Conservation (phyloP, 2,888 invertebrate genomes). For the Trachelus tabidus region DNA sequence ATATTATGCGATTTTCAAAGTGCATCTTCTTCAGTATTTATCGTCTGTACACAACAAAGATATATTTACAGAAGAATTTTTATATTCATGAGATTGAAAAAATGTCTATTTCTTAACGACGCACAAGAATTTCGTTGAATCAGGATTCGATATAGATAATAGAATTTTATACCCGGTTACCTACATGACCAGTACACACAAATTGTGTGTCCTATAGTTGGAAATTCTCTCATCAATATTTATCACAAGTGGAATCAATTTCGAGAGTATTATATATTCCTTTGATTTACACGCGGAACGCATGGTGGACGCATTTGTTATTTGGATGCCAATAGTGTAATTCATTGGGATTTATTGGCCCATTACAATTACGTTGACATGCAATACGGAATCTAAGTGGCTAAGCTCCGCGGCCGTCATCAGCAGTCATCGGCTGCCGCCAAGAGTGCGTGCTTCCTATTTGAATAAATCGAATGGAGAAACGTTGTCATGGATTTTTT, state of each 20-base stretch:
- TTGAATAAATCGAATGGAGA: not conserved
- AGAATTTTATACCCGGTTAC: not conserved
- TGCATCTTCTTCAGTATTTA: not conserved
- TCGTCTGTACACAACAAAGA: not conserved
- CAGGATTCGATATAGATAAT: not conserved
- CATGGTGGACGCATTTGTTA: not conserved
- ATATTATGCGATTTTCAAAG: not conserved
- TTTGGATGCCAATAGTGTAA: not conserved
- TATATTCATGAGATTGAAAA: not conserved
- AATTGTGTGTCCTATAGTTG: not conserved
- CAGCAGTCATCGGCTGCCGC: not conserved
- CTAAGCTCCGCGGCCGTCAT: not conserved
- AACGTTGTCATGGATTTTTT: not conserved
- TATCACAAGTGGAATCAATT: not conserved
- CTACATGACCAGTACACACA: no score
- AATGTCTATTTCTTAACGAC: not conserved
- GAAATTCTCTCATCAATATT: not conserved
- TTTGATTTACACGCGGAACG: not conserved
- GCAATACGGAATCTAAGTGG: not conserved
- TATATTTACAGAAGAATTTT: not conserved
- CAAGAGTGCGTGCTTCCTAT: not conserved
- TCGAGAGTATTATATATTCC: not conserved
- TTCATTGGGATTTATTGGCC: not conserved
- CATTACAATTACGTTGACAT: not conserved
- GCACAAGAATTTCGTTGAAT: not conserved